Base-by-base conservation (phyloP, 2,888 invertebrate genomes). In the Drosophila kambysellisi region DNA sequence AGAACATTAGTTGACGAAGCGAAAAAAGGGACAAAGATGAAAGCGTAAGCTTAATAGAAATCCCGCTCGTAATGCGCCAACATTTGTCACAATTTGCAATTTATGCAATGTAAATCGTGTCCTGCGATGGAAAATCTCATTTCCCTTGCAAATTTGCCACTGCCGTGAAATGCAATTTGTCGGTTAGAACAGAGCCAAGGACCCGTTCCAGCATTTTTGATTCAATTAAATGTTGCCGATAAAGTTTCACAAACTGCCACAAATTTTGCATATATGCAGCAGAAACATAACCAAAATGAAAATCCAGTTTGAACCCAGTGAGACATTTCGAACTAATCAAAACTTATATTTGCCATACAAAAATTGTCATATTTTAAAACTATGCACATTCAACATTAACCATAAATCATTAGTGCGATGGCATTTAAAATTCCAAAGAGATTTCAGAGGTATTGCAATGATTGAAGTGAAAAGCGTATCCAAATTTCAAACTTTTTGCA, bases 41-140 rank as follows among this genome's bases (percentile, higher is more conserved):
- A 51, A 30, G 43, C 57, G 62, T 65, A 60, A 53, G 54, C 46
- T 39, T 43, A 71, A 65, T 58, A 66, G 56, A 37, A 59, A 69
- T 53, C 37, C 43, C 20, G 37, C 29, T 52, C 11, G 62, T 59
- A 68, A 75, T 63, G n/a, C 41, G 67, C 50, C 48, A 41, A 61
- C 76, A 64, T 66, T 62, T 63, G 63, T 70, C 70, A 61, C 74
- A 74, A 81, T 78, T 71, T 71, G 81, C 85, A 74, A 67, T 84
- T 81, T 81, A 83, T 81, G 85, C 74, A 81, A 81, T 56, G 73
- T 39, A 30, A 57, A 57, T 59, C 58, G 53, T 52, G 56, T 56
- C 67, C 46, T 62, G 46, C 53, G 43, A 60, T 32, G 53, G 50
- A 48, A 59, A 35, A 54, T 37, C 58, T 57, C 67, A 87, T 82